Evolutionary conservation across 2,888 invertebrate species (phyloP), one percentile per base, ranked within the genome.

Genomic region (Euzophera pinguis): DNA sequence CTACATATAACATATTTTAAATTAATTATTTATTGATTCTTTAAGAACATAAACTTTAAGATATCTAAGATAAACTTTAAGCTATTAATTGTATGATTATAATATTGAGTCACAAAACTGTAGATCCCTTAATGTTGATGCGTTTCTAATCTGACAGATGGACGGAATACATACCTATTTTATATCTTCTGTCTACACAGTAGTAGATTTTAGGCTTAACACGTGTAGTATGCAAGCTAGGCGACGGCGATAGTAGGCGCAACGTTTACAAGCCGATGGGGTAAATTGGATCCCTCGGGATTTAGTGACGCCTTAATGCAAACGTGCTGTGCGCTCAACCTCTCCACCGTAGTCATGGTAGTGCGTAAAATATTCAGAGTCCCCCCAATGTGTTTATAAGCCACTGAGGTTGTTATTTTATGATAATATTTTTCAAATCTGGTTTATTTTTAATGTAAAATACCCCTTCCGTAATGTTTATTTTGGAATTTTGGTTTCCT

Each of bases 241-340:
- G 73, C 64, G 58, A 47, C 67, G 58, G 47, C 67, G 69, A 22
- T 22, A 22, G 75, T 75, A 73, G 74, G 71, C 74, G 70, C 71
- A 71, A 61, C 73, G 74, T 75, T 75, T 73, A 74, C 77, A 75
- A 79, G 76, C 69, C 77, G 75, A 67, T 67, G 69, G 71, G 74
- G 79, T 76, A 84, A 84, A 85, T 85, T 85, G 83, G 80, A 81
- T 87, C 85, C 78, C 75, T 54, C 51, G 79, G 81, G 88, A 82
- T 81, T 82, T 80, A 71, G 75, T 61, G 72, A 75, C 75, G 77
- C 79, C 77, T 79, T 73, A 68, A 73, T 72, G 73, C 75, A 73
- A 75, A 69, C 73, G 71, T 66, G 64, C 60, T 58, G 60, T 57
- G 59, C 66, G 63, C 61, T 70, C 65, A 69, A 61, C 61, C 70